Conservation (phyloP, 2,888 invertebrate genomes). For the Margaritifera margaritifera region DNA sequence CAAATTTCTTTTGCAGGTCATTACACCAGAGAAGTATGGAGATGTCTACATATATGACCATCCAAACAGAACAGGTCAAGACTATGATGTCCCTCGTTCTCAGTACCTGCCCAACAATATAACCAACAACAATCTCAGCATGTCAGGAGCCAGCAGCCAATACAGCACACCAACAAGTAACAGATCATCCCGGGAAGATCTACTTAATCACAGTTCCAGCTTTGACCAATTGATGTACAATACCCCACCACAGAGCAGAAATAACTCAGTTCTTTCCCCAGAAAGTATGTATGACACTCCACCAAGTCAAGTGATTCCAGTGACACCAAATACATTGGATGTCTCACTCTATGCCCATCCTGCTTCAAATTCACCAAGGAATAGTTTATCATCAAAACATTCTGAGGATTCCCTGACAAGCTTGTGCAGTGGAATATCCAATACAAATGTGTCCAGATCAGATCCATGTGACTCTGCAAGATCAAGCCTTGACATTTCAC, state of each 20-base stretch:
- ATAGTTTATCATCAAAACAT: constrained; percentile 70
- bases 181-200: constrained; percentile 37
- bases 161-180: constrained; percentile 40
- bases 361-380: constrained; percentile 60
- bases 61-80: constrained; percentile 32
- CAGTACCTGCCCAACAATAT: constrained; percentile 28
- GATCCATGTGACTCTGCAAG: constrained; percentile 75
- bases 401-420: constrained; percentile 69
- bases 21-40: constrained; percentile 39
- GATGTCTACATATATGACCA: constrained; percentile 36
- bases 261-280: constrained; percentile 18
- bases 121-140: constrained; percentile 8
- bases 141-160: constrained; percentile 30
- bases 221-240: constrained; percentile 49
- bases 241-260: constrained; percentile 49
- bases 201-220: constrained; percentile 27
- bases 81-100: constrained; percentile 67
- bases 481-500: constrained; percentile 72
- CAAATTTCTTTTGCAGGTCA: constrained; percentile 34
- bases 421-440: constrained; percentile 62
- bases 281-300: constrained; percentile 58
- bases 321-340: constrained; percentile 12
- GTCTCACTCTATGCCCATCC: constrained; percentile 46
- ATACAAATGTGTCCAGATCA: constrained; percentile 77
- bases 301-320: constrained; percentile 28